These are phyloP conservation scores for Hyla sarda DNA, from an alignment of 2,113 vertebrate genomes.

Conservation along the genomic window DNA sequence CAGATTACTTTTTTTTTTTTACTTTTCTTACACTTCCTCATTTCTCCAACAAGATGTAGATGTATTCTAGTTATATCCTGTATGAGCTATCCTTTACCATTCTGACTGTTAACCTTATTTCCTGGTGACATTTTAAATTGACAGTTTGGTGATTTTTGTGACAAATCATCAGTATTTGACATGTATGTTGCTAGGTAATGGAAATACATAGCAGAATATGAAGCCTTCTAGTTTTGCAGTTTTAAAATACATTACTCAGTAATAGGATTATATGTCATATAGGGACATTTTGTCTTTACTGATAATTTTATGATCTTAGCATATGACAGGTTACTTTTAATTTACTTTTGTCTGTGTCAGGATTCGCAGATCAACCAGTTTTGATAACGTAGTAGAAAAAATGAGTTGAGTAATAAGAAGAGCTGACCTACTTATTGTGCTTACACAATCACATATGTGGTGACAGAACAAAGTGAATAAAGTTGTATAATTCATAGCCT, in stretches of 20 bases:
- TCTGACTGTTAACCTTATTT: constrained; percentile 3
- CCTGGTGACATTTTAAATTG: constrained; percentile 16
- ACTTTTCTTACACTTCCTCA: neutral
- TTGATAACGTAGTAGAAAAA: neutral
- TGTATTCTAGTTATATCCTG: neutral
- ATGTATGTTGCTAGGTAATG: constrained; percentile 26
- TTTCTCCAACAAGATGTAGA: neutral
- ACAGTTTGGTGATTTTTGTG: constrained; percentile 24
- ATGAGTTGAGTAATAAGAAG: neutral
- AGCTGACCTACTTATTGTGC: neutral
- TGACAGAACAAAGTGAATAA: neutral
- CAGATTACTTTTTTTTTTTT: neutral
- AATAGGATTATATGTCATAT: neutral
- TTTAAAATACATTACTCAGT: neutral
- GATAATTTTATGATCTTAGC: neutral
- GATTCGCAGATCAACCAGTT: neutral
- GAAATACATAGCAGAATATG: neutral
- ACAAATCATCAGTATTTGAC: constrained; percentile 14
- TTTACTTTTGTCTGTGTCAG: neutral
- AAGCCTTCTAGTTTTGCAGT: neutral
- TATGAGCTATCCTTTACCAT: neutral
- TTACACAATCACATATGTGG: neutral
- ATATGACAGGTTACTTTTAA: neutral
- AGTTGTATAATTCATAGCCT: neutral
- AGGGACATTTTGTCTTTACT: neutral